These are phyloP conservation scores for Corydoras maculifer DNA, from an alignment of 2,113 vertebrate species.

Conservation along the genomic window DNA sequence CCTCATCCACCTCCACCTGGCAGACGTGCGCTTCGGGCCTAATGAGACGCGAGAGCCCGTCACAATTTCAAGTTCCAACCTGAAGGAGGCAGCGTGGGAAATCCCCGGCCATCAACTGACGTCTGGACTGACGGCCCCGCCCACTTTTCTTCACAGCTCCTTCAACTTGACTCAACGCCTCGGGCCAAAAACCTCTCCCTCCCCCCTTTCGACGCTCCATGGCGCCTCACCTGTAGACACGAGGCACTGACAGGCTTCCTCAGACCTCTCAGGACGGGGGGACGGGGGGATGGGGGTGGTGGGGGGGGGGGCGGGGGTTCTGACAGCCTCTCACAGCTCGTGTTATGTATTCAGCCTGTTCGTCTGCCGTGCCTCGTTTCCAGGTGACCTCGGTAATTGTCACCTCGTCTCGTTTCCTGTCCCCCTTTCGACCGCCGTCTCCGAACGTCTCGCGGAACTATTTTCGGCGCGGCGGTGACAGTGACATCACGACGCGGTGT, in stretches of 20 bases:
- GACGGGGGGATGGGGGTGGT: background rate
- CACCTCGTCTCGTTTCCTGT: too few relatives aligned
- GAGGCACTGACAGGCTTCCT: conserved; percentile 2
- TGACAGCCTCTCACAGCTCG: conserved; percentile 3
- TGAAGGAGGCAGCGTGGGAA: conserved; percentile 31
- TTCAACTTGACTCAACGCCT: conserved; percentile 4
- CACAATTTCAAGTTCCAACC: conserved; percentile 32
- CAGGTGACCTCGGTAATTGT: too few relatives aligned
- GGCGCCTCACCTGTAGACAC: background rate
- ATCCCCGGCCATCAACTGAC: conserved; percentile 34
- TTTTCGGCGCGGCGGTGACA: too few relatives aligned
- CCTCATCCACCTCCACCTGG: conserved; percentile 10
- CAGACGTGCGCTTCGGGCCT: conserved; percentile 21
- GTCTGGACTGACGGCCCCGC: conserved; percentile 12
- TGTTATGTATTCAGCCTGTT: background rate
- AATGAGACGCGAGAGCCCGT: conserved; percentile 29
- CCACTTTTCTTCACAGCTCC: background rate
- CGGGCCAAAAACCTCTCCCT: background rate
- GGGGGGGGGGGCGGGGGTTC: conserved; percentile 26
- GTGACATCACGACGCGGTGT: too few relatives aligned
- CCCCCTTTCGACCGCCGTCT: too few relatives aligned
- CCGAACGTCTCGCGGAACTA: too few relatives aligned
- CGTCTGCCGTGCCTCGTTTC: background rate
- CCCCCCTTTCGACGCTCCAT: background rate
- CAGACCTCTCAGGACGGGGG: conserved; percentile 22